Evolutionary conservation across 2,797 vertebrate species (phyloP), one percentile per base, ranked within the genome.

Genomic region (Anisognathus igniventris): DNA sequence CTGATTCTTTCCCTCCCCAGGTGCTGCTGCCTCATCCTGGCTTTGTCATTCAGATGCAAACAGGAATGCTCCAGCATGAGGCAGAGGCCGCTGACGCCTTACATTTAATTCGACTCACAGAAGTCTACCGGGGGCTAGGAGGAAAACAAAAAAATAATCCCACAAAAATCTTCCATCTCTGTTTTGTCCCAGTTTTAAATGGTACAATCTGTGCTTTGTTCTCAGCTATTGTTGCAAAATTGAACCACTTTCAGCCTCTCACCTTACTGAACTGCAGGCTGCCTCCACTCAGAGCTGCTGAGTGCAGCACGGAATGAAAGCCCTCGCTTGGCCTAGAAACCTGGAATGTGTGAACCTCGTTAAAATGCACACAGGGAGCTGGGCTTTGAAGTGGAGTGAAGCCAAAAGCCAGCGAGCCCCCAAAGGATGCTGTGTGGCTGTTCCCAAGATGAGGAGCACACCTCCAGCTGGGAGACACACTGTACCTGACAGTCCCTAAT

Each of bases 161-260:
- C 42, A 57, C 42, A 88, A 65, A 92, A 95, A 57, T 48, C 65
- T 82, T 79, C 74, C n/a, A 77, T 74, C 72, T 92, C 82, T 83
- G n/a, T 92, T 94, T 95, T 89, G 86, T 89, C 75, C 86, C 68
- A 83, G 35, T 91, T 96, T 83, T 58, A 87, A 85, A 86, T 21
- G 50, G 91, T 58, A 89, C 89, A 95, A 92, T 77, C 65, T 44
- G 37, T 80, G 68, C 90, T 91, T 93, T 92, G 68, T 95, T 95
- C 92, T 85, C 86, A 86, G 84, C 68, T 86, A 30, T 62, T 94
- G 91, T 80, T 95, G 92, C 61, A 85, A 89, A 95, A 91, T 61
- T 47, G 68, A 95, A 92, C 84, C 84, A 54, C 84, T 95, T 93
- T 87, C 81, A 93, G 84, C 75, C 68, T 89, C 81, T 92, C 42